Evolutionary conservation across 2,888 invertebrate genomes (phyloP), one percentile per base, ranked within the genome.

Genomic region (Microctonus hyperodae): DNA sequence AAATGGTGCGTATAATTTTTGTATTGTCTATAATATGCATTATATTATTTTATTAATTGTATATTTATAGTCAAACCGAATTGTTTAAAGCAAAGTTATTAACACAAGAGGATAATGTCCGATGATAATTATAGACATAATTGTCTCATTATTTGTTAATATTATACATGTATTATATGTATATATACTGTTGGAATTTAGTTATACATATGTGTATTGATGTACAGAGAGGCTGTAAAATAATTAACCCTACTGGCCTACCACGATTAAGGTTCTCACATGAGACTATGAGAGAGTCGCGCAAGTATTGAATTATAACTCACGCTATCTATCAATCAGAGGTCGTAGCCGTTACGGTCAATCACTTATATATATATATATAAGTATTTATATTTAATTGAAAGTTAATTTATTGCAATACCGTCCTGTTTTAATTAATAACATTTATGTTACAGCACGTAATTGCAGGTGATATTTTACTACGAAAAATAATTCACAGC

Each of bases 401-500:
- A 73, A 74, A 75, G 71, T 79, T 81, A 79, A 81, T 81, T 81
- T 77, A 79, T 79, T 75, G 78, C 75, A 80, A 80, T 79, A 76
- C 75, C 74, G 72, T 70, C 71, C 75, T 75, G 76, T 80, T 78
- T 78, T 76, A 76, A 75, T 73, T 75, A 76, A 80, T 78, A 78
- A 77, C 76, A 75, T 72, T 69, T 70, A 70, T 57, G 59, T 55
- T 72, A 20, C 16, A 16, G 7, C 70, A 62, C 67, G 65, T 58
- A 68, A 70, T 37, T 31, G 59, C 72, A 73, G 72, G 73, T 77
- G 55, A 56, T 37, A 40, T 33, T 58, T 65, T 25, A 55, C 44
- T 56, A n/a, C 63, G 20, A 53, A 44, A 4, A 5, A 16, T 1
- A 16, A 44, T 7, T 20, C 16, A 22, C n/a, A 62, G 40, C 16